phyloP scores from a whole-genome alignment of 2,113 vertebrate species.

The Pterocles gutturalis region DNA sequence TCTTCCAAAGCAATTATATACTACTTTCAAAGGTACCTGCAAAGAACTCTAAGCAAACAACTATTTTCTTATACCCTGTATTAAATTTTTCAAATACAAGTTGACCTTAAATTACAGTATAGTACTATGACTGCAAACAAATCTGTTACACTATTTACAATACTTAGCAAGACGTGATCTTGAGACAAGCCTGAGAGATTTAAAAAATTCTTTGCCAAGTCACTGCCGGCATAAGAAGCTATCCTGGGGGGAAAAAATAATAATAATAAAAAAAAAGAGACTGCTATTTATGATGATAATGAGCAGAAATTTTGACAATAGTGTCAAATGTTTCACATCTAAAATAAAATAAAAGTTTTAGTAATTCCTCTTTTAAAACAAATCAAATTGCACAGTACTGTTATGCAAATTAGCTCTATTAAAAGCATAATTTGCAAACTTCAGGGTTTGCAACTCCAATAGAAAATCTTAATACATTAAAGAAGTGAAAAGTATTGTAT shows the following conservation, averaged over 20 bases:
- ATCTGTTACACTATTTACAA: neutral
- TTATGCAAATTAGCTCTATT: neutral
- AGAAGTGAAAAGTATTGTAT: neutral
- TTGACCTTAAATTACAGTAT: neutral
- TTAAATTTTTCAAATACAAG: neutral
- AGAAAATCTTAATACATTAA: neutral
- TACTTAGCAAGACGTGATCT: neutral
- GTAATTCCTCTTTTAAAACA: conserved; percentile 3
- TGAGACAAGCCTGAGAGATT: neutral
- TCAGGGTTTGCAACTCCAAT: neutral
- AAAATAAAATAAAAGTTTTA: neutral
- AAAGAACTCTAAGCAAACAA: neutral
- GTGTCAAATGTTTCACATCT: neutral
- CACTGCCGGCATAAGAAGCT: neutral
- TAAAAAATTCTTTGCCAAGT: neutral
- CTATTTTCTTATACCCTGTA: neutral
- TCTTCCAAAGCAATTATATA: neutral
- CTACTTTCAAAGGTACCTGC: neutral
- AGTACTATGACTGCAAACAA: neutral
- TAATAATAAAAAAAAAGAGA: neutral
- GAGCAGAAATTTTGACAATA: neutral
- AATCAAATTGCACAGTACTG: neutral
- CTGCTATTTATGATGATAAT: neutral
- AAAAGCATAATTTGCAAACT: neutral
- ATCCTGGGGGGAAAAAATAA: neutral